Evolutionary conservation across 64 coral and sea anemone genomes (phyloP).

Genomic region (Dendrophyllia cribrosa): DNA sequence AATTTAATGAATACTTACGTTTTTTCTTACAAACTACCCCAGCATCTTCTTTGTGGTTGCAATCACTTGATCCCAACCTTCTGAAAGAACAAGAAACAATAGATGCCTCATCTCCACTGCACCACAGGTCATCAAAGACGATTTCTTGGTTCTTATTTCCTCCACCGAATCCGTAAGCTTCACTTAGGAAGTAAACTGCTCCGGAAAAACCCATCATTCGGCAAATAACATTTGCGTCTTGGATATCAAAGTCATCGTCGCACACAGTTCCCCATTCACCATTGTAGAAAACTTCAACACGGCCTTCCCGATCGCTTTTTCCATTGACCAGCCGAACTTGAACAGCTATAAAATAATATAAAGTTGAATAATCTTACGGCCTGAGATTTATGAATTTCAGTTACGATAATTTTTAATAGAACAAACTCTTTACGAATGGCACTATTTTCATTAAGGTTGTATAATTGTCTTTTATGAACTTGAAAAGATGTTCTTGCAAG

Average conservation of each 20-base stretch:
- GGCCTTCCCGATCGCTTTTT: conserved; percentile 34
- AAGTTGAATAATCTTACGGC: neutral
- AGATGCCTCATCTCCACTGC: conserved; percentile 46
- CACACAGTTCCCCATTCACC: conserved; percentile 76
- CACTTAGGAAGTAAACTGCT: neutral
- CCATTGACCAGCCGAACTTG: conserved; percentile 34
- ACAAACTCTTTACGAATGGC: too few relatives aligned
- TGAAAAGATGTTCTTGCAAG: too few relatives aligned
- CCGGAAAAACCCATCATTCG: conserved; percentile 64
- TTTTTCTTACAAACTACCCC: conserved; percentile 38
- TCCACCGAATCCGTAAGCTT: conserved; percentile 11
- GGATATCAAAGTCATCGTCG: conserved; percentile 51
- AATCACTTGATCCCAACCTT: conserved; percentile 42
- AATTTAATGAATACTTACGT: neutral
- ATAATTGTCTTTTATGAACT: too few relatives aligned
- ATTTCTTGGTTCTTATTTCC: conserved; percentile 24
- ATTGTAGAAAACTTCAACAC: conserved; percentile 59
- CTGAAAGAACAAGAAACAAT: conserved; percentile 28
- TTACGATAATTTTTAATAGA: too few relatives aligned
- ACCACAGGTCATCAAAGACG: conserved; percentile 59
- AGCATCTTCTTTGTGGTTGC: conserved; percentile 34
- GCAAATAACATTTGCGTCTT: conserved; percentile 64
- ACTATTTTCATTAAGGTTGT: too few relatives aligned
- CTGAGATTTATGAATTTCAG: neutral
- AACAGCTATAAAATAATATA: neutral